phyloP scores from a whole-genome alignment of 2,888 invertebrate genomes.

The Mesopsocus fuscifrons region DNA sequence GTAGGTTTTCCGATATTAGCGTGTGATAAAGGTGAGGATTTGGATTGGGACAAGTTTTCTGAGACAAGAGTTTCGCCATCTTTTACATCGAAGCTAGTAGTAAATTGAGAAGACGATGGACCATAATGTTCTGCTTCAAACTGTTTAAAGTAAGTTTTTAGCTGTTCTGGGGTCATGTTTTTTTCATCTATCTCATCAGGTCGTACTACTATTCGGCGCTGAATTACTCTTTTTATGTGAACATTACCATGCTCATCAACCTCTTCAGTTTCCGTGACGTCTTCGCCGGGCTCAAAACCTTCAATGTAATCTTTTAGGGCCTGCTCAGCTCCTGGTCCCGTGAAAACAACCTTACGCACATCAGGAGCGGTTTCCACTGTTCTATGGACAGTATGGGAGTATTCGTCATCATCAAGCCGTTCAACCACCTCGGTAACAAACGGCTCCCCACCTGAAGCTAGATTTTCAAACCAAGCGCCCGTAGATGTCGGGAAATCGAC shows the following conservation, averaged over 20 bases:
- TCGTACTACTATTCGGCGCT: conserved; percentile 28
- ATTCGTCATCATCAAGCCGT: conserved; percentile 26
- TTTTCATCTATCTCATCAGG: conserved; percentile 18
- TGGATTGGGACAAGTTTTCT: too few species aligned
- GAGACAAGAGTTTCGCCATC: too few species aligned
- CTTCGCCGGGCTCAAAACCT: conserved; percentile 31
- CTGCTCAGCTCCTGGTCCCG: conserved; percentile 31
- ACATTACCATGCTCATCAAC: conserved; percentile 33
- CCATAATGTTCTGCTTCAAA: conserved; percentile 12
- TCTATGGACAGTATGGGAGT: conserved; percentile 28
- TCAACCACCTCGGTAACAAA: conserved; percentile 31
- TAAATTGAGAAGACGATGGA: too few species aligned
- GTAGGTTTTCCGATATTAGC: too few species aligned
- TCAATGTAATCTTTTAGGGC: conserved; percentile 30
- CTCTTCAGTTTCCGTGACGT: conserved; percentile 30
- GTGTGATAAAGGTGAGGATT: too few species aligned
- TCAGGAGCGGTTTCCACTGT: conserved; percentile 31
- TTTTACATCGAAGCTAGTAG: too few species aligned
- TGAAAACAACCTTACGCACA: conserved; percentile 31
- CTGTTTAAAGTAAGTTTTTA: conserved; percentile 18
- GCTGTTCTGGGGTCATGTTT: conserved; percentile 19
- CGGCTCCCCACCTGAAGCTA: conserved; percentile 21
- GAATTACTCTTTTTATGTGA: conserved; percentile 29
- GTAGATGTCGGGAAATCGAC: conserved; percentile 21
- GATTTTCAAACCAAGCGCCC: conserved; percentile 30